These are phyloP conservation scores for Cybosia mesomella DNA, from an alignment of 2,888 invertebrate genomes.

Conservation along the genomic window DNA sequence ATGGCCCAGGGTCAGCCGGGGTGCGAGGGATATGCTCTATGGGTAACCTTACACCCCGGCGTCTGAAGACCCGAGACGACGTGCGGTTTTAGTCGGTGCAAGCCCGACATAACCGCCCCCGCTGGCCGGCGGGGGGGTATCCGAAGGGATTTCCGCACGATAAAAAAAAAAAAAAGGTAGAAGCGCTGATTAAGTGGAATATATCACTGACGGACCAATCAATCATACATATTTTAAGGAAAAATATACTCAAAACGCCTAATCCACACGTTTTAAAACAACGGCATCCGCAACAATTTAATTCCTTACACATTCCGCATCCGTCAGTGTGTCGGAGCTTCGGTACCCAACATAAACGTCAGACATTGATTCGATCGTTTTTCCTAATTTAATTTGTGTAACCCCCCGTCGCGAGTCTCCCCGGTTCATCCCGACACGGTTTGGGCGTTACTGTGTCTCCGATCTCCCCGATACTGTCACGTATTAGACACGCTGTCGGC, in stretches of 20 bases:
- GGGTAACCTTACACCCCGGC: too few relatives aligned
- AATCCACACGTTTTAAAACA: neutral
- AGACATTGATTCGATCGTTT: conserved; percentile 65
- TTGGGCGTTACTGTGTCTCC: conserved; percentile 63
- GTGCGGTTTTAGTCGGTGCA: too few relatives aligned
- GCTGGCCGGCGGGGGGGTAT: too few relatives aligned
- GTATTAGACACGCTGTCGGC: conserved; percentile 62
- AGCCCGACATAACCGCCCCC: too few relatives aligned
- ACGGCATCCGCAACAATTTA: conserved; percentile 28
- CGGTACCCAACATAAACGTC: conserved; percentile 53
- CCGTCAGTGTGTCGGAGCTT: conserved; percentile 36
- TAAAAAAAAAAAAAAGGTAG: too few relatives aligned
- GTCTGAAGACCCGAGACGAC: too few relatives aligned
- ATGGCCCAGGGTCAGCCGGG: too few relatives aligned
- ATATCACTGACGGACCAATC: too few relatives aligned
- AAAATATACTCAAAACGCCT: neutral
- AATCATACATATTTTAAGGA: neutral
- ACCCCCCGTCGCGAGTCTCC: conserved; percentile 58
- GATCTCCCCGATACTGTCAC: conserved; percentile 63
- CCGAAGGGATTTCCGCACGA: too few relatives aligned
- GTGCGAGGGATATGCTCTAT: too few relatives aligned
- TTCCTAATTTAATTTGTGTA: conserved; percentile 68
- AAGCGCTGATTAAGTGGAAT: too few relatives aligned
- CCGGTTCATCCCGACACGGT: conserved; percentile 64
- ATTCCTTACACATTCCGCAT: conserved; percentile 43